phyloP scores from a whole-genome alignment of 2,888 invertebrate species.

The Hypolimnas misippus region DNA sequence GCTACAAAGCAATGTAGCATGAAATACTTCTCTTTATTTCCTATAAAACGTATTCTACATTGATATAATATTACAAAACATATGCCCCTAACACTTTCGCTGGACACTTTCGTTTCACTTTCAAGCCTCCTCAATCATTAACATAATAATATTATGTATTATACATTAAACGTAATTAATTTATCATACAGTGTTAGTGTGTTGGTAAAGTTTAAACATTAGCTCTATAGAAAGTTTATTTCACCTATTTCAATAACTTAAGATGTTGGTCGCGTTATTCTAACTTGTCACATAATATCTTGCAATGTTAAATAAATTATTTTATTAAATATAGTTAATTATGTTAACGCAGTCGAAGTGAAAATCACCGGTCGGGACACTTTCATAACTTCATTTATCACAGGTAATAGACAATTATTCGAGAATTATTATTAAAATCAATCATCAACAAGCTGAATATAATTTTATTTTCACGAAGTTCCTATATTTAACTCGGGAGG shows the following conservation, averaged over 20 bases:
- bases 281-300: not conserved
- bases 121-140: constrained; percentile 27
- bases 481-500: no score
- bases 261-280: not conserved
- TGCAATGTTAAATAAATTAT: not conserved
- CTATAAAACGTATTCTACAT: not conserved
- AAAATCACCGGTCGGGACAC: not conserved
- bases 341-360: constrained; percentile 3
- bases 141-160: constrained; percentile 22
- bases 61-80: constrained; percentile 18
- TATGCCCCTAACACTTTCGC: constrained; percentile 24
- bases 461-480: no score
- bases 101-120: constrained; percentile 28
- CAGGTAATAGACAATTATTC: not conserved
- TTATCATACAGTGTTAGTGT: constrained; percentile 8
- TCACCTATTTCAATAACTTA: not conserved
- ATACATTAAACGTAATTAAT: constrained; percentile 23
- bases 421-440: not conserved
- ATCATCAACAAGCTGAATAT: no score
- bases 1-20: not conserved
- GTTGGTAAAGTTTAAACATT: constrained; percentile 5
- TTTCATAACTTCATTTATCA: not conserved
- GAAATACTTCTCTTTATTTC: not conserved
- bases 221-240: constrained; percentile 4
- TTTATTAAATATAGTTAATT: no score